Base-by-base conservation (phyloP, 2,888 invertebrate species). In the Terebella lapidaria region DNA sequence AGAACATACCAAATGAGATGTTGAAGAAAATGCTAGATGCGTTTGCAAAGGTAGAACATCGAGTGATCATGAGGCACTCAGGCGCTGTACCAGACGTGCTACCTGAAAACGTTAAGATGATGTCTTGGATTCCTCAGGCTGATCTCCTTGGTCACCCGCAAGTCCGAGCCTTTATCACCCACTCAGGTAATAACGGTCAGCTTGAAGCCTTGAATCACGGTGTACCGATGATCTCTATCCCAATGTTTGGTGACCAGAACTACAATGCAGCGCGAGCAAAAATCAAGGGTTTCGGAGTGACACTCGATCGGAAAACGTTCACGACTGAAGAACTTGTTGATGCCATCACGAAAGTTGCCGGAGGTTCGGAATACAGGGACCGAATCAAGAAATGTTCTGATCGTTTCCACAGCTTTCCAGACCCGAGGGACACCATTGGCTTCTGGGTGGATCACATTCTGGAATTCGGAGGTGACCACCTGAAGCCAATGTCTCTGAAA, bases 111-210 rank as follows among this genome's bases (percentile, higher is more conserved):
- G 56, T 60, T 2, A 22, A 27, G 5, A 29, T 60, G 24, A 3
- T n/a, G 3, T 5, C 3, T 2, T 60, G 60, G 60, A n/a, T 60
- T 4, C 60, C 60, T 22, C 56, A 60, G 42, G 58, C 49, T 58
- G 60, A 60, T 35, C 57, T 60, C n/a, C 57, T 60, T 4, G 60
- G 56, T 15, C 47, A 58, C 22, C 22, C 10, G 3, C 15, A 57
- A 2, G 35, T 45, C 4, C 10, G 24, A 22, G 27, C 58, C 22
- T 60, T 60, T 46, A 51, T 60, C 24, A 60, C 60, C 4, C 60
- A 60, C 24, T 4, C 20, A 5, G 60, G 60, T 3, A 35, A 22
- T 24, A 60, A 57, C 29, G 56, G 60, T 2, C 60, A 60, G 42
- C 25, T 51, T 10, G 60, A 57, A 26, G 52, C 26, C 3, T 20